A percentile compares a stretch with the other conserved stretches of the same genome.
Evolutionary conservation across 2,888 invertebrate species (phyloP).

Genomic region (Drosophila stalkeri): DNA sequence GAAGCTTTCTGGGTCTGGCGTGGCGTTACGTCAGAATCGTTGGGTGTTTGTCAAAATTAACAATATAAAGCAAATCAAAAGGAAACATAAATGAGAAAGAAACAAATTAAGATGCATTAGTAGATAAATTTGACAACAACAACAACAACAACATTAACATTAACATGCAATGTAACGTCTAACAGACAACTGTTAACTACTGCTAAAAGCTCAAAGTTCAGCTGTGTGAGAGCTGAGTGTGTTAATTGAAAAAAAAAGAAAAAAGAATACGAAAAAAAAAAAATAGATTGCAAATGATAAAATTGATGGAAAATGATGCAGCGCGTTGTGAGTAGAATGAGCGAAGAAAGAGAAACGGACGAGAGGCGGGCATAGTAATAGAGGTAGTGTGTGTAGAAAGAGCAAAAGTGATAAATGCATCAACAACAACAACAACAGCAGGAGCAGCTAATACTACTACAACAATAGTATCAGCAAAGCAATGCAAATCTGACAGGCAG

Average conservation of each 20-base stretch:
- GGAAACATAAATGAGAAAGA: constrained; percentile 16
- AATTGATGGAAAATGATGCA: constrained; percentile 61
- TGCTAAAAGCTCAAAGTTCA: constrained; percentile 58
- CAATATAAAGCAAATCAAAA: constrained; percentile 57
- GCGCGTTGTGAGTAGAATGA: constrained; percentile 57
- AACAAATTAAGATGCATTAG: constrained; percentile 55
- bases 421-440: constrained; percentile 30
- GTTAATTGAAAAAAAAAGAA: constrained; percentile 53
- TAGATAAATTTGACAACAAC: constrained; percentile 40
- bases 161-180: constrained; percentile 58
- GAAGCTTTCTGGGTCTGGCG: constrained; percentile 35
- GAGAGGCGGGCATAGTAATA: constrained; percentile 33
- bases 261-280: constrained; percentile 25
- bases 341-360: constrained; percentile 47
- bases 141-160: constrained; percentile 33
- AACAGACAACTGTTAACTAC: constrained; percentile 71
- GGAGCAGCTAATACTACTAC: constrained; percentile 11
- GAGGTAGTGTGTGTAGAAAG: constrained; percentile 22
- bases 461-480: constrained; percentile 11
- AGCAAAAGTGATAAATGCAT: constrained; percentile 25
- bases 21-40: constrained; percentile 69
- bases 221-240: constrained; percentile 62
- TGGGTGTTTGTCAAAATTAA: constrained; percentile 75
- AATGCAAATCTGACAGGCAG: constrained; percentile 16
- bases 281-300: constrained; percentile 76